These are phyloP conservation scores for Percina caprodes DNA, from an alignment of 2,113 vertebrate species.

Conservation along the genomic window DNA sequence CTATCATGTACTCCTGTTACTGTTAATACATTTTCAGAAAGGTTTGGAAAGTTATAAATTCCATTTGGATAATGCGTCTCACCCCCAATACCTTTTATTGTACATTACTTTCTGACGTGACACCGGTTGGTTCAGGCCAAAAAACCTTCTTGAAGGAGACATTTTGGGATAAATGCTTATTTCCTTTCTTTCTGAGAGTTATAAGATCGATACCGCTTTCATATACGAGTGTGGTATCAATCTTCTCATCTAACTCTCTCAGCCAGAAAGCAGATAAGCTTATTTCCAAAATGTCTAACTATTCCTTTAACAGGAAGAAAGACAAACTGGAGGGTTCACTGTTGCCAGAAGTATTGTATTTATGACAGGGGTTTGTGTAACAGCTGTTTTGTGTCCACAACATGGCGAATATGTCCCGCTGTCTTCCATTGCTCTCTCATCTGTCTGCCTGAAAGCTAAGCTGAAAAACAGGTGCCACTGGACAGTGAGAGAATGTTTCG, in stretches of 20 bases:
- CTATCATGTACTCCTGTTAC: background rate
- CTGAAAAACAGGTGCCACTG: conserved; percentile 77
- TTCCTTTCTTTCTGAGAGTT: background rate
- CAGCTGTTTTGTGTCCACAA: conserved; percentile 66
- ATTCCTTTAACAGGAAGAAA: conserved; percentile 5
- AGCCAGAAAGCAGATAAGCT: background rate
- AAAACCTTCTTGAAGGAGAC: background rate
- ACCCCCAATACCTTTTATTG: background rate
- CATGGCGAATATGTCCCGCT: conserved; percentile 15
- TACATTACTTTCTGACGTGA: conserved; percentile 5
- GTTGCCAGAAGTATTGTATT: background rate
- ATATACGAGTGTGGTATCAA: background rate
- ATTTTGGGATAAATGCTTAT: background rate
- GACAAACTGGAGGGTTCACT: background rate
- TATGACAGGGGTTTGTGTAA: conserved; percentile 24
- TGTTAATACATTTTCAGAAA: background rate
- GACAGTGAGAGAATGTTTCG: conserved; percentile 57
- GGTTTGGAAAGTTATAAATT: conserved; percentile 18
- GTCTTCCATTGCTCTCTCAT: conserved; percentile 43
- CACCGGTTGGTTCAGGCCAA: background rate
- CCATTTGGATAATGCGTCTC: background rate
- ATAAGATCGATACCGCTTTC: background rate
- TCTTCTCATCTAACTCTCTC: background rate
- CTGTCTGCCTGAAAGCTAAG: conserved; percentile 57
- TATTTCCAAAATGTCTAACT: background rate